Evolutionary conservation across 1,140 invertebrate genomes (phyloP).

Genomic region (Anthonomus grandis): DNA sequence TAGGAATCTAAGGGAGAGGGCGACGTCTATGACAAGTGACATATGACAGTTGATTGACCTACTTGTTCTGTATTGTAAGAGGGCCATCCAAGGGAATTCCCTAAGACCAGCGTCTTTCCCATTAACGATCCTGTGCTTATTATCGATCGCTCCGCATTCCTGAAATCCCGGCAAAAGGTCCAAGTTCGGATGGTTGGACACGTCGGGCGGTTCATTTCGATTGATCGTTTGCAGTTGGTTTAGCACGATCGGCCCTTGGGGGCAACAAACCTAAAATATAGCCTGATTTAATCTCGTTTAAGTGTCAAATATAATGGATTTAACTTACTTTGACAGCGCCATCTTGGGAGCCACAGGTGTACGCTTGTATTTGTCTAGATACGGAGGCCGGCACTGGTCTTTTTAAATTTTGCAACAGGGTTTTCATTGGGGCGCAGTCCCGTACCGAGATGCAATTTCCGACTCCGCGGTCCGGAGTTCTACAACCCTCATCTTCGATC

Average conservation of each 20-base stretch:
- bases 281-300: background rate
- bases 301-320: too few species aligned
- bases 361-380: conserved; percentile 40
- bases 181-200: conserved; percentile 56
- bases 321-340: conserved; percentile 48
- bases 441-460: conserved; percentile 48
- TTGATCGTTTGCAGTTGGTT: background rate
- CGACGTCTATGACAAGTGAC: background rate
- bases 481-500: conserved; percentile 43
- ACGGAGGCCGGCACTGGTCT: conserved; percentile 40
- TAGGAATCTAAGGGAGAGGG: background rate
- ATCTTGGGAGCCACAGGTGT: conserved; percentile 52
- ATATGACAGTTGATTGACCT: conserved; percentile 12
- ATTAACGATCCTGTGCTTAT: conserved; percentile 52
- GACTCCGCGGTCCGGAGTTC: conserved; percentile 40
- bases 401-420: conserved; percentile 24
- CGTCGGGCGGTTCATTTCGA: conserved; percentile 47
- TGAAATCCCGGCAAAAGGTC: conserved; percentile 49
- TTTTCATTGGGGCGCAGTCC: conserved; percentile 44
- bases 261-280: conserved; percentile 48
- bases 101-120: conserved; percentile 57
- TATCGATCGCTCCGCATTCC: conserved; percentile 47
- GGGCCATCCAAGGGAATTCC: conserved; percentile 67
- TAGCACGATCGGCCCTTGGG: conserved; percentile 24
- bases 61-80: conserved; percentile 55